Evolutionary conservation across 2,888 invertebrate genomes (phyloP), one percentile per base, ranked within the genome.

Genomic region (Drosophila mulleri): DNA sequence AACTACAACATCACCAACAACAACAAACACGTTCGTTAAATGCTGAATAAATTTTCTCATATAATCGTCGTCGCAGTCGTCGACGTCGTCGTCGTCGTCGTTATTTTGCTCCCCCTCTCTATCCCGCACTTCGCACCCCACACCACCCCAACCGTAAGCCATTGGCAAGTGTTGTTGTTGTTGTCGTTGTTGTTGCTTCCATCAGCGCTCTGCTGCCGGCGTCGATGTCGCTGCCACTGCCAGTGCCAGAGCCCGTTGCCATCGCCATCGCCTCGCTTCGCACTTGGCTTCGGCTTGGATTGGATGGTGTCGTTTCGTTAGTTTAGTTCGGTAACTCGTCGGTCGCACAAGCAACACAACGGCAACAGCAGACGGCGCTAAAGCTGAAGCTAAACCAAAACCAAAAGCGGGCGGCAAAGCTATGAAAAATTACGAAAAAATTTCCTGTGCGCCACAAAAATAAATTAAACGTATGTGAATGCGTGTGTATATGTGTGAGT

Each of bases 271-370:
- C 67, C 26, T 58, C 54, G 70, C 80, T 80, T 75, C 75, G 78
- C 80, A 78, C 76, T 78, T 83, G 73, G 79, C 82, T 78, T 83
- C 80, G 82, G 74, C 75, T 74, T 78, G 76, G 69, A 62, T 75
- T 73, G 72, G 70, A 69, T 74, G 76, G 68, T 78, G 81, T 81
- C 80, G 80, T 78, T 82, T 80, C 82, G 83, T 89, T 90, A 91
- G 91, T 91, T 91, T 90, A 82, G 90, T 90, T 91, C 90, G 91
- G 90, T 84, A 89, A 91, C 90, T 91, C 91, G 91, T 90, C 88
- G 90, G 86, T 90, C 88, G 88, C 90, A 86, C 91, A 90, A 88
- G 80, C 65, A 81, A 61, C 61, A 73, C 37, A 54, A 29, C 62
- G 50, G 48, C 52, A 50, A 50, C 42, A 44, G 53, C 57, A 67